Conservation (phyloP, 2,797 vertebrate genomes). For the Menidia menidia region DNA sequence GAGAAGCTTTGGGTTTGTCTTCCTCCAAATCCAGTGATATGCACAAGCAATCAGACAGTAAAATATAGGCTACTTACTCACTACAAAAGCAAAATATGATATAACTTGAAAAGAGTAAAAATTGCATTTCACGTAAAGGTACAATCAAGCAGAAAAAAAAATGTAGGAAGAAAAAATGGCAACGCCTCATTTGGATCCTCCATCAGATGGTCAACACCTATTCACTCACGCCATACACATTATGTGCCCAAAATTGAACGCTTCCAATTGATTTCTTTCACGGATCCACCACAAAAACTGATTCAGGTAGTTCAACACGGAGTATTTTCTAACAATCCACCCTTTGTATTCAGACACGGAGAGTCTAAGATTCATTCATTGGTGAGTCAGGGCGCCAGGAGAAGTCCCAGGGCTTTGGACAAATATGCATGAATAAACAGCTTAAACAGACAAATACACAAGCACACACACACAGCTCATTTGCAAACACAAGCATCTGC, state of each 20-base stretch:
- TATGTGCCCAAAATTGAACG: constrained; percentile 2
- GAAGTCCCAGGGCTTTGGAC: constrained; percentile 54
- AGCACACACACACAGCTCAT: constrained; percentile 25
- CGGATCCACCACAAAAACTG: constrained; percentile 26
- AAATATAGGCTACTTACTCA: constrained; percentile 2
- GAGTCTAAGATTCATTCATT: constrained; percentile 49
- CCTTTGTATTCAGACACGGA: constrained; percentile 24
- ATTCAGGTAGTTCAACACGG: constrained; percentile 1
- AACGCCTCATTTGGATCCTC: no score
- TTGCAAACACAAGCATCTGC: constrained; percentile 28
- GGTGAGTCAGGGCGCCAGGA: constrained; percentile 40
- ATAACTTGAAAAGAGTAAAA: not conserved
- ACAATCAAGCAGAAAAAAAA: not conserved
- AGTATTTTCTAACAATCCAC: constrained; percentile 42
- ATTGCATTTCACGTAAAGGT: not conserved
- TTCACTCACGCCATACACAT: not conserved
- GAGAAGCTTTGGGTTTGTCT: constrained; percentile 10
- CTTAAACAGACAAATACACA: constrained; percentile 24
- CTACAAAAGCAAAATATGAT: not conserved
- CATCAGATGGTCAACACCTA: not conserved
- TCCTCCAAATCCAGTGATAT: constrained; percentile 5
- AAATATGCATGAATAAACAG: constrained; percentile 47
- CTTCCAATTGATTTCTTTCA: constrained; percentile 1
- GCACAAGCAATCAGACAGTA: constrained; percentile 5
- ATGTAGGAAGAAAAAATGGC: no score